These are phyloP conservation scores for Acronicta leporina DNA, from an alignment of 2,888 invertebrate genomes.

Conservation along the genomic window DNA sequence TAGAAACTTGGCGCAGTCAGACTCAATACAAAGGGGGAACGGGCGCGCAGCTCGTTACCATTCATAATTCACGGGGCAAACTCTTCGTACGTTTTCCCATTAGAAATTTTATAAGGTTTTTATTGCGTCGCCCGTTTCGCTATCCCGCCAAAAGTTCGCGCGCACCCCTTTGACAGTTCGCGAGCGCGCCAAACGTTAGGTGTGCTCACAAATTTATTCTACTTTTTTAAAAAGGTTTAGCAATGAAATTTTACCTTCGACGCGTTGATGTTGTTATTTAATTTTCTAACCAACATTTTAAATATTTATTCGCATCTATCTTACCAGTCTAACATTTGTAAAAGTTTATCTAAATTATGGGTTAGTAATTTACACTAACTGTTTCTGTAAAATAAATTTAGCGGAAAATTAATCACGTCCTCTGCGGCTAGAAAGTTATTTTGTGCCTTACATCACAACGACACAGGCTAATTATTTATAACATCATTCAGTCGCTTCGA, in stretches of 20 bases:
- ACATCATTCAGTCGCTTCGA: background rate
- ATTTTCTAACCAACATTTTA: slow-evolving; percentile 16
- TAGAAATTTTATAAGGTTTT: slow-evolving; percentile 88
- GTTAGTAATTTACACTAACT: background rate
- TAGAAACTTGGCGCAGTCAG: slow-evolving; percentile 74
- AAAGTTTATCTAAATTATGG: background rate
- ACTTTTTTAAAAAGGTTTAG: slow-evolving; percentile 52
- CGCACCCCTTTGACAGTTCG: slow-evolving; percentile 69
- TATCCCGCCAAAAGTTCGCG: slow-evolving; percentile 74
- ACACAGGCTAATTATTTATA: slow-evolving; percentile 9
- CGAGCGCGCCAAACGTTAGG: slow-evolving; percentile 58
- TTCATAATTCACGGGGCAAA: slow-evolving; percentile 87
- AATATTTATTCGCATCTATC: background rate
- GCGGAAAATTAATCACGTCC: slow-evolving; percentile 9
- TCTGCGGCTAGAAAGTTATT: slow-evolving; percentile 1
- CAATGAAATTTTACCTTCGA: slow-evolving; percentile 34
- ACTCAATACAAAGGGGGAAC: slow-evolving; percentile 62
- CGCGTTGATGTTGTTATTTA: slow-evolving; percentile 20
- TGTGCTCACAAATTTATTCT: slow-evolving; percentile 60
- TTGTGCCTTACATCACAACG: background rate
- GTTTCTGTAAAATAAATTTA: background rate
- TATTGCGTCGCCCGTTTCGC: slow-evolving; percentile 72
- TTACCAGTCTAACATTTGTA: background rate
- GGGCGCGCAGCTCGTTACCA: slow-evolving; percentile 82
- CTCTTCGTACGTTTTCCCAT: slow-evolving; percentile 88